phyloP scores from a whole-genome alignment of 1,140 invertebrate species.

The Panagrolaimus sp. region DNA sequence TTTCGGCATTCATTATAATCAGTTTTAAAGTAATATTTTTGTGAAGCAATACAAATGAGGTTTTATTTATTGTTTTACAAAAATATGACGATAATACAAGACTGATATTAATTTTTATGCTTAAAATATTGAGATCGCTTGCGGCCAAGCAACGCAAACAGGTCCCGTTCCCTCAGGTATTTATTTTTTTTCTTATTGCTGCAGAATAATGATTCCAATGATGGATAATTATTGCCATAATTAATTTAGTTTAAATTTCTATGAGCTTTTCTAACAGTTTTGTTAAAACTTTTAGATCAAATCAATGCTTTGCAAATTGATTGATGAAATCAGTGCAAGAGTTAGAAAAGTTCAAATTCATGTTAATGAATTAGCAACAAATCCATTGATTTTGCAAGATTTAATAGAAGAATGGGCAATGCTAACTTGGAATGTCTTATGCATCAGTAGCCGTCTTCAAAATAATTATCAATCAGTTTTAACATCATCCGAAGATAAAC shows the following conservation, averaged over 20 bases:
- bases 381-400: constrained; percentile 30
- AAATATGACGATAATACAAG: neutral
- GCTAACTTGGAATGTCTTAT: constrained; percentile 58
- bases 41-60: neutral
- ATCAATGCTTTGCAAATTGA: constrained; percentile 52
- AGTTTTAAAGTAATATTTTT: neutral
- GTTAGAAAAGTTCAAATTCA: constrained; percentile 25
- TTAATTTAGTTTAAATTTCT: neutral
- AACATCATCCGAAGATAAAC: constrained; percentile 37
- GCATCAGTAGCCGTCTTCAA: constrained; percentile 55
- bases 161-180: neutral
- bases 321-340: constrained; percentile 50
- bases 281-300: constrained; percentile 38
- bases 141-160: neutral
- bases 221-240: neutral
- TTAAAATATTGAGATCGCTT: neutral
- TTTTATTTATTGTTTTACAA: constrained; percentile 6
- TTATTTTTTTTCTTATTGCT: neutral
- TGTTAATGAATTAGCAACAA: neutral
- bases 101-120: constrained; percentile 5
- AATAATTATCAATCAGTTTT: constrained; percentile 32
- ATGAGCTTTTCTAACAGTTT: neutral
- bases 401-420: constrained; percentile 58
- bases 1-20: constrained; percentile 5
- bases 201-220: neutral